These are phyloP conservation scores for Drosophila kokeensis DNA, from an alignment of 2,888 invertebrate genomes.

Conservation along the genomic window DNA sequence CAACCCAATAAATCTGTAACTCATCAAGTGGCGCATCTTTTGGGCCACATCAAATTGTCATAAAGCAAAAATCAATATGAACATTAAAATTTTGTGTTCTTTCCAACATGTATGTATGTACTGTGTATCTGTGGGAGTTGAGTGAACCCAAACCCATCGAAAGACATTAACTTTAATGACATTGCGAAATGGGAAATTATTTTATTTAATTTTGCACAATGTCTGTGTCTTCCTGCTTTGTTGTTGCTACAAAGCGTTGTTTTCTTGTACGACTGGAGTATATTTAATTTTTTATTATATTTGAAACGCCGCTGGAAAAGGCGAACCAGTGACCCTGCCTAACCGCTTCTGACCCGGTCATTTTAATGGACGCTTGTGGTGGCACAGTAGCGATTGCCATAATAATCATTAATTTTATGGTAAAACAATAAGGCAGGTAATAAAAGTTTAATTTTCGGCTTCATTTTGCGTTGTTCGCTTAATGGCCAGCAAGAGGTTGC, in stretches of 20 bases:
- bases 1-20: slow-evolving; percentile 6
- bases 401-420: slow-evolving; percentile 81
- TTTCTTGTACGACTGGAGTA: slow-evolving; percentile 30
- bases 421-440: slow-evolving; percentile 81
- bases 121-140: slow-evolving; percentile 29
- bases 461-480: slow-evolving; percentile 40
- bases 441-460: slow-evolving; percentile 76
- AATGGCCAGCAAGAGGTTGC: slow-evolving; percentile 50
- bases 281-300: slow-evolving; percentile 71
- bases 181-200: slow-evolving; percentile 71
- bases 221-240: slow-evolving; percentile 16
- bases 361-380: slow-evolving; percentile 74
- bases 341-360: slow-evolving; percentile 4
- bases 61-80: slow-evolving; percentile 70
- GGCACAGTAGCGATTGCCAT: slow-evolving; percentile 67
- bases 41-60: slow-evolving; percentile 52
- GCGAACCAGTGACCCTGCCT: slow-evolving; percentile 36
- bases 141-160: slow-evolving; percentile 13
- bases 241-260: slow-evolving; percentile 18
- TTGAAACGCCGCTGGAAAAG: slow-evolving; percentile 46
- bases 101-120: slow-evolving; percentile 20
- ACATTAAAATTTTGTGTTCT: slow-evolving; percentile 50
- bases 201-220: slow-evolving; percentile 66
- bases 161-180: slow-evolving; percentile 67
- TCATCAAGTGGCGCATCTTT: slow-evolving; percentile 30